A percentile compares a stretch with the other conserved stretches of the same genome.
Conservation (phyloP, 2,888 invertebrate genomes). For the Lottia scabra region DNA sequence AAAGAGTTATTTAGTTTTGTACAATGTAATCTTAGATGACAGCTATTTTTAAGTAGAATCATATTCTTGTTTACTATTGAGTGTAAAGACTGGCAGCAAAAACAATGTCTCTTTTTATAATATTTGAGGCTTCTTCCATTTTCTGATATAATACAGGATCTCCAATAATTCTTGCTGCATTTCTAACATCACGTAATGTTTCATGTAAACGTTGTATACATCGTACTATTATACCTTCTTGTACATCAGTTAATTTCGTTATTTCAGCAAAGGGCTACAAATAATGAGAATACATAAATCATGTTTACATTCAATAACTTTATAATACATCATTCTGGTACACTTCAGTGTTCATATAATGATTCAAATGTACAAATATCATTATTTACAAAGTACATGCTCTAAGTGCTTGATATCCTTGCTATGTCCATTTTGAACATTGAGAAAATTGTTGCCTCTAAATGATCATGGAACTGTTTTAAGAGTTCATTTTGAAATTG, state of each 20-base stretch:
- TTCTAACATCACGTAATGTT: slow-evolving; percentile 87
- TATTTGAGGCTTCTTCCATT: slow-evolving; percentile 93
- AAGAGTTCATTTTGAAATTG: too few relatives aligned
- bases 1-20: too few relatives aligned
- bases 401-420: too few relatives aligned
- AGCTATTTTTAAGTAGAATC: too few relatives aligned
- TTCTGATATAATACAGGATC: slow-evolving; percentile 91
- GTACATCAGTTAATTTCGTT: slow-evolving; percentile 90
- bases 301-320: neutral
- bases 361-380: too few relatives aligned
- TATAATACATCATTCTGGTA: too few relatives aligned
- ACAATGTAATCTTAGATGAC: too few relatives aligned
- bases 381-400: too few relatives aligned
- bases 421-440: too few relatives aligned
- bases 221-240: slow-evolving; percentile 97
- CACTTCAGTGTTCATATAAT: too few relatives aligned
- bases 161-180: slow-evolving; percentile 92
- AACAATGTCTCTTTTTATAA: slow-evolving; percentile 96
- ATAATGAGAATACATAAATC: neutral
- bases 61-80: slow-evolving; percentile 32
- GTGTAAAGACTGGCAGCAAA: slow-evolving; percentile 94
- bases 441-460: too few relatives aligned
- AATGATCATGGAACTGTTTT: too few relatives aligned
- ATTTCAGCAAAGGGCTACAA: slow-evolving; percentile 87
- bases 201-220: slow-evolving; percentile 97